Percentiles rank a stretch among this genome's conserved stretches.
Conservation (phyloP, 2,888 invertebrate genomes). For the Morinoia aosen region DNA sequence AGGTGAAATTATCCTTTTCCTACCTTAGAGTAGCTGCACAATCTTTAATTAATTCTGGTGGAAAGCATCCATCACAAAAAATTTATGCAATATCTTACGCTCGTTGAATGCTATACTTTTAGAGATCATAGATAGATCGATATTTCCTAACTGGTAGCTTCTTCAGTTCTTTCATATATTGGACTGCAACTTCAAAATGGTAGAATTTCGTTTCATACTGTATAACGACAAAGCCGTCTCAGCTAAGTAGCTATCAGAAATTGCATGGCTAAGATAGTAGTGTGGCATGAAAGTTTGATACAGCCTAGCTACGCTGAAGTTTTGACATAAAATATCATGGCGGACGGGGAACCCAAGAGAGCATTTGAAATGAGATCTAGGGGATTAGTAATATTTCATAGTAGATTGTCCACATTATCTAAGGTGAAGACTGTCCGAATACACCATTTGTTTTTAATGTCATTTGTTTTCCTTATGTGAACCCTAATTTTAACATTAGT, state of each 20-base stretch:
- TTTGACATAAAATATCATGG: too few relatives aligned
- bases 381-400: too few relatives aligned
- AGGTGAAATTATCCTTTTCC: background rate
- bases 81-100: background rate
- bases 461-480: too few relatives aligned
- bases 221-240: background rate
- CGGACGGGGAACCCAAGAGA: too few relatives aligned
- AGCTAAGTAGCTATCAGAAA: background rate
- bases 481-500: too few relatives aligned
- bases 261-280: background rate
- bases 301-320: background rate
- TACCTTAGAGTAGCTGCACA: background rate
- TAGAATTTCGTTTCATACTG: background rate
- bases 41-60: background rate
- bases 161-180: background rate
- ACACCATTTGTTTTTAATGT: too few relatives aligned
- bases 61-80: background rate
- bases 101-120: too few relatives aligned
- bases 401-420: too few relatives aligned
- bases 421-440: too few relatives aligned
- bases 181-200: background rate
- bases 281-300: background rate
- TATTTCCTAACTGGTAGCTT: background rate
- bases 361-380: too few relatives aligned
- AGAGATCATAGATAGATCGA: background rate